Evolutionary conservation across 2,888 invertebrate genomes (phyloP).

Genomic region (Drosophila emarginata): DNA sequence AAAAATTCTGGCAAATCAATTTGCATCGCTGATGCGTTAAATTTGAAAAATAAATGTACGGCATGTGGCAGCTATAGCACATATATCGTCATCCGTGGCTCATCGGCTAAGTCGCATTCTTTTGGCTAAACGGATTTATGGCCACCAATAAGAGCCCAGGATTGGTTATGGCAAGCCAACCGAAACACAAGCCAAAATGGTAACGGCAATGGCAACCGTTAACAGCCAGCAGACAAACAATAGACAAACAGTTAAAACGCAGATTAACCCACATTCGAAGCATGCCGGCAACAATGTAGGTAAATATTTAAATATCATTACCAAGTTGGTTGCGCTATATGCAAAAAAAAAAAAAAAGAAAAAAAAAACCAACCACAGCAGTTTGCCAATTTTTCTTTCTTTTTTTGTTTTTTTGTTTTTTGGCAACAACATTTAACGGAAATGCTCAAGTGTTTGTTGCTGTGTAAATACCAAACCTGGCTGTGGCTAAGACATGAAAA

Average conservation of each 20-base stretch:
- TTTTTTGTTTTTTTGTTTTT: conserved; percentile 20
- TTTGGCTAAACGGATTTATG: conserved; percentile 61
- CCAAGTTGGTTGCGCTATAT: conserved; percentile 30
- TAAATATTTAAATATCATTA: conserved; percentile 80
- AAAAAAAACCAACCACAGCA: neutral
- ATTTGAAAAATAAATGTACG: conserved; percentile 70
- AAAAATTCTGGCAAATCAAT: conserved; percentile 35
- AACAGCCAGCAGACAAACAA: conserved; percentile 47
- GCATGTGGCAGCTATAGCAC: conserved; percentile 9
- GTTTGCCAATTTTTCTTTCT: neutral
- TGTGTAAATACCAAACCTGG: conserved; percentile 52
- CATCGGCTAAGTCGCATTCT: conserved; percentile 24
- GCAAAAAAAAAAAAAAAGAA: conserved; percentile 45
- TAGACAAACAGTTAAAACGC: conserved; percentile 58
- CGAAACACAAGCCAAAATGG: conserved; percentile 8
- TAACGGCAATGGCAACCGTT: conserved; percentile 21
- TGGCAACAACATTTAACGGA: conserved; percentile 60
- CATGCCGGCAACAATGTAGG: conserved; percentile 60
- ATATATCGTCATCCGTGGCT: neutral
- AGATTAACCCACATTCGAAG: conserved; percentile 72
- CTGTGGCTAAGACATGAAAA: conserved; percentile 15
- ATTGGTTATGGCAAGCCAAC: conserved; percentile 29
- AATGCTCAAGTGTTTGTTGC: conserved; percentile 55
- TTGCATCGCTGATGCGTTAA: conserved; percentile 73
- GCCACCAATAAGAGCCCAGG: conserved; percentile 44